Conservation (phyloP, 2,888 invertebrate genomes). For the Lumbricus terrestris region DNA sequence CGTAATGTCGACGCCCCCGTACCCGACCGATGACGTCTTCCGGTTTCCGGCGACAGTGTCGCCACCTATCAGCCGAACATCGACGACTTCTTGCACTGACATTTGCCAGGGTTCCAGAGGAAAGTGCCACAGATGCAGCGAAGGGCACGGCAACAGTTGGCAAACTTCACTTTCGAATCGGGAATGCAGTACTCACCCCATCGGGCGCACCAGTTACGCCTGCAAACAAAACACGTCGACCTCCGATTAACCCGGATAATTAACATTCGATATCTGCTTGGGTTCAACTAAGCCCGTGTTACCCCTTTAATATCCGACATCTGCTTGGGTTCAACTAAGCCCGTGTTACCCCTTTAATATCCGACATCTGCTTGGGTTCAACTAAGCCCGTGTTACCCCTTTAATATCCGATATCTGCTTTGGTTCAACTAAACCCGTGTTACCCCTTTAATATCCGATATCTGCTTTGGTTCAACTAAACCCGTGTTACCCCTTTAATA, state of each 20-base stretch:
- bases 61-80: constrained; percentile 17
- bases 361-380: too few species aligned
- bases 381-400: too few species aligned
- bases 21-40: neutral
- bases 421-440: too few species aligned
- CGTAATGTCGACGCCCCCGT: neutral
- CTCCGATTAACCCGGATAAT: neutral
- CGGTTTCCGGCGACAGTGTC: neutral
- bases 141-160: constrained; percentile 23
- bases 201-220: constrained; percentile 24
- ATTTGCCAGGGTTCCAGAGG: constrained; percentile 24
- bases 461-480: too few species aligned
- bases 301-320: too few species aligned
- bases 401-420: too few species aligned
- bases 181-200: constrained; percentile 29
- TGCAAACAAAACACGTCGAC: neutral
- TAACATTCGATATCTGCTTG: too few species aligned
- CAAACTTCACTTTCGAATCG: constrained; percentile 20
- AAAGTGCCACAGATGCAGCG: constrained; percentile 24
- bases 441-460: too few species aligned
- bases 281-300: too few species aligned
- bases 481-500: too few species aligned
- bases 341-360: too few species aligned
- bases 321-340: too few species aligned
- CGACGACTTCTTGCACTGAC: constrained; percentile 23